Base-by-base conservation (phyloP, 2,797 vertebrate species). In the Mastacembelus armatus region DNA sequence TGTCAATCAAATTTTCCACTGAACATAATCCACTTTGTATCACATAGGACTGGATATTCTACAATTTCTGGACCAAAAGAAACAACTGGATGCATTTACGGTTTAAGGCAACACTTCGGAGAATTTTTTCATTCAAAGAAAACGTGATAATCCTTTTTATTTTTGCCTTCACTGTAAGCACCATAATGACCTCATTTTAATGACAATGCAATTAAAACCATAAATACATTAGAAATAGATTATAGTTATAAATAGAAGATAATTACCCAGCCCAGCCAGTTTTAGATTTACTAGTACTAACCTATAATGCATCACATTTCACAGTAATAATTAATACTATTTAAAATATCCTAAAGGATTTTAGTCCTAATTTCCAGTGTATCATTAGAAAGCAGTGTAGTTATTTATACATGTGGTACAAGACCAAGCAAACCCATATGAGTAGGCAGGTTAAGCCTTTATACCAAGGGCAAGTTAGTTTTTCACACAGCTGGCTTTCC, bases 311-410 rank as follows among this genome's bases (percentile, higher is more conserved):
- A 80, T 86, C 66, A 89, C 84, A 78, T 77, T 87, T 82, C 71
- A 91, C 89, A 86, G 72, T 52, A 77, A 84, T 69, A 80, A 62
- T 76, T 74, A 85, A 78, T 71, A 82, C 68, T 54, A 80, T 77
- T 81, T 48, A 75, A 66, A 72, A 79, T 16, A 86, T 62, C 47
- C 67, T 51, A 84, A 51, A 71, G 10, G 38, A 69, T 38, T 66
- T 16, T 33, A 61, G 64, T 79, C 62, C 75, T 15, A 40, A 40
- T 49, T 44, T 73, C 73, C 85, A 88, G 85, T 87, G 78, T 83
- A 73, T n/a, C 42, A 77, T 49, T 35, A 61, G 66, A 5, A 43
- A 57, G 66, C 66, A 61, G 35, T 35, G 39, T 44, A 36, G n/a
- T 57, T 64, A 45, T 59, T 59, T 69, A 61, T 58, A 81, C 44